Evolutionary conservation across 2,113 vertebrate species (phyloP).

Genomic region (Holacanthus passer): DNA sequence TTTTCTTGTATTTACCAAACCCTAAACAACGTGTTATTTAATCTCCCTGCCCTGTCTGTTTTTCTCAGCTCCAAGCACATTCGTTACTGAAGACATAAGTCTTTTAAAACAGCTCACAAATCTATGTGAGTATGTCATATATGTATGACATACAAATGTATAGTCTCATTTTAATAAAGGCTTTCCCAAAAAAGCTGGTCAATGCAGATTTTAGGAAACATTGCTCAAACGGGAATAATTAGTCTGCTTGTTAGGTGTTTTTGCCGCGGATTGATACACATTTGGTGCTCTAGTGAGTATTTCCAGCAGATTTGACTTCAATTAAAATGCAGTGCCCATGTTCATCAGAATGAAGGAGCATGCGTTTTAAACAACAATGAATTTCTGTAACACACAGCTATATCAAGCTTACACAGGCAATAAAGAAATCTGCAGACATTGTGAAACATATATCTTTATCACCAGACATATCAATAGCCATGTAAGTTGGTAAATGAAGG

Average conservation of each 20-base stretch:
- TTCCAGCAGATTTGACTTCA: not conserved
- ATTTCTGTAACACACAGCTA: not conserved
- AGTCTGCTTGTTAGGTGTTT: not conserved
- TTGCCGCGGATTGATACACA: not conserved
- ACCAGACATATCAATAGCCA: not conserved
- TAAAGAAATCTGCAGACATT: not conserved
- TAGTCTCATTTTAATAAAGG: not conserved
- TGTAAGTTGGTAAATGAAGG: not conserved
- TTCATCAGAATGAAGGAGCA: not conserved
- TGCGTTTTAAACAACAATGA: slow-evolving; percentile 6
- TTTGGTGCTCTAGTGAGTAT: not conserved
- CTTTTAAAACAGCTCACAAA: slow-evolving; percentile 6
- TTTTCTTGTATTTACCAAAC: not conserved
- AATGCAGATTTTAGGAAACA: not conserved
- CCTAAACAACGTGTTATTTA: not conserved
- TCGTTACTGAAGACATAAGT: not conserved
- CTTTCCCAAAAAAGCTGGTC: not conserved
- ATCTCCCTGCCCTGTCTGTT: not conserved
- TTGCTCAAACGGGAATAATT: not conserved
- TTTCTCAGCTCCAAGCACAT: not conserved
- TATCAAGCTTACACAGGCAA: not conserved
- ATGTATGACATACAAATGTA: no score
- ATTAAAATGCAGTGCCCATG: not conserved
- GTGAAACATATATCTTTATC: not conserved
- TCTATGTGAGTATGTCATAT: no score